A percentile compares a stretch with the other conserved stretches of the same genome.
Evolutionary conservation across 2,113 vertebrate species (phyloP).

Genomic region (Salvelinus fontinalis): DNA sequence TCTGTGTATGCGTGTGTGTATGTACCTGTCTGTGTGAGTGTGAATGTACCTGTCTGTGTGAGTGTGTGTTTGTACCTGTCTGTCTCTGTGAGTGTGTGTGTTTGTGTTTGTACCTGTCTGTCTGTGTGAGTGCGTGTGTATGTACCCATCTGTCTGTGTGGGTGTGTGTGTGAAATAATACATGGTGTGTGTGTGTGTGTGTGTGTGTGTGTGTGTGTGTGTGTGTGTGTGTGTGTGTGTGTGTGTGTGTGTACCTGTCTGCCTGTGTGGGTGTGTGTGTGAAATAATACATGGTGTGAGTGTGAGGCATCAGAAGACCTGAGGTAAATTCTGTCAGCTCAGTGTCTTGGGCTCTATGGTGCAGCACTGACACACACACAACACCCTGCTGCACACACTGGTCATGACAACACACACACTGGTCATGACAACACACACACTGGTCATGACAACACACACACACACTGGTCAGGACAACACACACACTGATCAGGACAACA

Average conservation of each 20-base stretch:
- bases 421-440: too few species aligned
- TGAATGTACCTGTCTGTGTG: too few species aligned
- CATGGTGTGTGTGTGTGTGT: background rate
- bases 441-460: too few species aligned
- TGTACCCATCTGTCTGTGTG: background rate
- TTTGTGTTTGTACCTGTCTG: too few species aligned
- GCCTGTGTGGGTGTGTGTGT: too few species aligned
- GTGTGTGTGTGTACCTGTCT: background rate
- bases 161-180: conserved; percentile 16
- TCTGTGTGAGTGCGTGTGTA: too few species aligned
- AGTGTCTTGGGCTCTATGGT: conserved; percentile 42
- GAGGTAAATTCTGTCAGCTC: conserved; percentile 46
- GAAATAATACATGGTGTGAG: conserved; percentile 12
- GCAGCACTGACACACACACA: conserved; percentile 38
- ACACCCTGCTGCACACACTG: background rate
- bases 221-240: conserved; percentile 16
- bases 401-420: too few species aligned
- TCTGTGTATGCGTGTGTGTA: conserved; percentile 1
- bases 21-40: too few species aligned
- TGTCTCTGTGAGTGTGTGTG: too few species aligned
- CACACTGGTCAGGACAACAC: too few species aligned
- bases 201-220: background rate
- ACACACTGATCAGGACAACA: too few species aligned
- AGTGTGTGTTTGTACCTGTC: too few species aligned
- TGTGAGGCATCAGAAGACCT: conserved; percentile 38